Evolutionary conservation across 1,140 invertebrate species (phyloP), one percentile per base, ranked within the genome.

Genomic region (Ceratina japonica): DNA sequence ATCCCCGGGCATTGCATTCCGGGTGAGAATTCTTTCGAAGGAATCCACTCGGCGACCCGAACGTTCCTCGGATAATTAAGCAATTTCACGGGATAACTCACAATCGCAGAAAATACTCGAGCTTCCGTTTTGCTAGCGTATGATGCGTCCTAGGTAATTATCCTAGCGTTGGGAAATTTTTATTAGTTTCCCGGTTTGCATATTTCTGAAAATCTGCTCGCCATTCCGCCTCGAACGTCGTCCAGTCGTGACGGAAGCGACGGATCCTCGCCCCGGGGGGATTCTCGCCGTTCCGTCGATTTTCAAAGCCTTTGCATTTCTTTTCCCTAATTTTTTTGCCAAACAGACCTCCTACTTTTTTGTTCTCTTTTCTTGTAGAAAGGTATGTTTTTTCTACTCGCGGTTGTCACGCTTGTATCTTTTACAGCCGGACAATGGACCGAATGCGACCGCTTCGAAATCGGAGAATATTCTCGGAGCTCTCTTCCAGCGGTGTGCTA

Each of bases 1-100:
- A 31, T 54, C 63, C 31, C 51, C 65, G 66, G 27, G 15, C 56
- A 51, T 65, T 64, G 80, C 71, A 83, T 79, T 79, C 69, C 72
- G 69, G n/a, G 49, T 68, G 27, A 70, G 74, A 64, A 62, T 79
- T 24, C 13, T 15, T 59, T 37, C 24, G 54, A 31, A 22, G 68
- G 75, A 75, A 83, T 69, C 56, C 31, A 44, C 16, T 0, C 18
- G 49, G 2, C 24, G 24, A 22, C 5, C 22, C 64, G 10, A 3
- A 44, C 37, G 31, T 31, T 49, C 22, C 52, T 7, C 0, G 31
- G 20, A 8, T 58, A 51, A 77, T 70, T 70, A 52, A 70, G 44
- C 37, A 8, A 52, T 77, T 37, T 22, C 16, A 15, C 31, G 4
- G 22, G 5, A 18, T 15, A 27, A 15, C n/a, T 37, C 12, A 13